Evolutionary conservation across 1,140 invertebrate genomes (phyloP), one percentile per base, ranked within the genome.

Genomic region (Ephestia elutella): DNA sequence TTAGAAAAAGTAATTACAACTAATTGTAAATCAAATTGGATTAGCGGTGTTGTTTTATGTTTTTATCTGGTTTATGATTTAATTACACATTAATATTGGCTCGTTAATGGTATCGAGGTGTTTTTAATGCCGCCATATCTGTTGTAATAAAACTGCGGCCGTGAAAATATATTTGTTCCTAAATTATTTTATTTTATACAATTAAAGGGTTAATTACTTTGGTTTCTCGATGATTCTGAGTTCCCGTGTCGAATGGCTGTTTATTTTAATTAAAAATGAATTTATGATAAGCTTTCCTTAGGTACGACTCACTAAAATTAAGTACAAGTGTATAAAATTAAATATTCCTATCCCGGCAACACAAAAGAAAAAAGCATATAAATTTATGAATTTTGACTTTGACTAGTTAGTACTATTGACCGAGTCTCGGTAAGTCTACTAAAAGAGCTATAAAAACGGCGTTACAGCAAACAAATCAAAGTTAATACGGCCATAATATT

Each of bases 31-130:
- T 84, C 76, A 82, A 53, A 59, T 57, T 68, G 71, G 81, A 84
- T 86, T 86, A 87, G 71, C 58, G 57, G 48, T 78, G 63, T 65
- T 59, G 59, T 73, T 69, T 73, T 50, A 11, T 20, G 18, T 71
- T 67, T 80, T 81, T 86, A 85, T 77, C 83, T 73, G 70, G 65
- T 84, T 87, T 83, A 86, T 84, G 71, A 69, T 82, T 84, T 85
- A 87, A 85, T 87, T 87, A 83, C 68, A 69, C 56, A 61, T 78
- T 78, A 78, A 76, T 81, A 78, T 75, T 73, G 68, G 62, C 54
- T 80, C 71, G 70, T 77, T 80, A 70, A 57, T 61, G 55, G 62
- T 78, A 76, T 75, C 73, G 70, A 73, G 57, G 71, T 76, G 76
- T 25, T 78, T 73, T 73, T 58, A 71, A 70, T 78, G 72, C 53